phyloP scores from a whole-genome alignment of 2,888 invertebrate genomes.

The Coronaproctus castanopsis region DNA sequence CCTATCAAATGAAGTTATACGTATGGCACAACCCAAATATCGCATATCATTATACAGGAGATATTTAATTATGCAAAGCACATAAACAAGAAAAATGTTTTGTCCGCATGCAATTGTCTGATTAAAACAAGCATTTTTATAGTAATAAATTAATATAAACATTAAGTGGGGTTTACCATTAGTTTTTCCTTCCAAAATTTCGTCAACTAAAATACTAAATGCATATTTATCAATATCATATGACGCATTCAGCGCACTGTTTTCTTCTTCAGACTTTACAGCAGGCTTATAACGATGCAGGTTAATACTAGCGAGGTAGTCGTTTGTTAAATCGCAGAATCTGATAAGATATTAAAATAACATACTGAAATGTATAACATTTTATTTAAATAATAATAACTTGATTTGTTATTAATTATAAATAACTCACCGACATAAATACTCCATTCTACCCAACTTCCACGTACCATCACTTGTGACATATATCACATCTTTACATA shows the following conservation, averaged over 20 bases:
- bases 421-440: constrained; percentile 30
- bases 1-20: too few species aligned
- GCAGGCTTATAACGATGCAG: constrained; percentile 48
- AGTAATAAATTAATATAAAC: too few species aligned
- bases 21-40: too few species aligned
- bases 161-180: constrained; percentile 32
- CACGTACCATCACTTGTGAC: constrained; percentile 65
- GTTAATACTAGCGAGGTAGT: constrained; percentile 44
- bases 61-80: too few species aligned
- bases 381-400: too few species aligned
- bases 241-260: constrained; percentile 28
- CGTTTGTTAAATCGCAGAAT: constrained; percentile 40
- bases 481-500: constrained; percentile 58
- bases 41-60: too few species aligned
- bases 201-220: constrained; percentile 52
- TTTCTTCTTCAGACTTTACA: constrained; percentile 47
- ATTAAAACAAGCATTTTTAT: too few species aligned
- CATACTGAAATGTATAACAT: too few species aligned
- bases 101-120: too few species aligned
- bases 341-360: constrained; percentile 34
- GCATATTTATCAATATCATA: constrained; percentile 53
- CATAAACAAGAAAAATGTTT: too few species aligned
- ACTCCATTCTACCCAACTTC: constrained; percentile 73
- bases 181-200: constrained; percentile 41
- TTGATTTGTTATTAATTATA: too few species aligned